Conservation (phyloP, 2,113 vertebrate genomes). For the Perca fluviatilis region DNA sequence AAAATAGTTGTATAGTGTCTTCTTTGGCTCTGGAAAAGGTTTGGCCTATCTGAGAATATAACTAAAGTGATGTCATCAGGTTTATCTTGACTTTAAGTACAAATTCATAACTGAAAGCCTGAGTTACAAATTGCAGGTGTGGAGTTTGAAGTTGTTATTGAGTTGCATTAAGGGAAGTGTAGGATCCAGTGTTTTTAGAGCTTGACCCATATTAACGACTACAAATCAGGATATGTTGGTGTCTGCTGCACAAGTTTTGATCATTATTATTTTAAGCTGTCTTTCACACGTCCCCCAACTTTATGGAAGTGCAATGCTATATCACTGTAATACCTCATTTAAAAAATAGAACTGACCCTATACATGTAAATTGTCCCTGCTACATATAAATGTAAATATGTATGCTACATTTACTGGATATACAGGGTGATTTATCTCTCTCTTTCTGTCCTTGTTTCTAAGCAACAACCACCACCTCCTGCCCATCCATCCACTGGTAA, state of each 20-base stretch:
- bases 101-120: neutral
- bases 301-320: neutral
- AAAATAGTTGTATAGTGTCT: neutral
- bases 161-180: neutral
- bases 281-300: neutral
- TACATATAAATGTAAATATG: neutral
- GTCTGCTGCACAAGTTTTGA: neutral
- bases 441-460: conserved; percentile 3
- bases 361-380: neutral
- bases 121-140: neutral
- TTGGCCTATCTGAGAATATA: neutral
- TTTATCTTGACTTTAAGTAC: neutral
- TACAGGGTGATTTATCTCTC: neutral
- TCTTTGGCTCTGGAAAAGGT: neutral
- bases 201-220: neutral
- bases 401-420: neutral
- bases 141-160: neutral
- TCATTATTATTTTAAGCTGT: neutral
- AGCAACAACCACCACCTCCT: conserved; percentile 28
- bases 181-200: neutral
- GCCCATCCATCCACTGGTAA: conserved; percentile 35
- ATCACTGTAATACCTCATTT: neutral
- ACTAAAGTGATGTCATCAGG: neutral
- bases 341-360: neutral
- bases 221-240: neutral